A percentile compares a stretch with the other conserved stretches of the same genome.
These are phyloP conservation scores for Ciconia nigra DNA, from an alignment of 2,797 vertebrate species.

Conservation along the genomic window DNA sequence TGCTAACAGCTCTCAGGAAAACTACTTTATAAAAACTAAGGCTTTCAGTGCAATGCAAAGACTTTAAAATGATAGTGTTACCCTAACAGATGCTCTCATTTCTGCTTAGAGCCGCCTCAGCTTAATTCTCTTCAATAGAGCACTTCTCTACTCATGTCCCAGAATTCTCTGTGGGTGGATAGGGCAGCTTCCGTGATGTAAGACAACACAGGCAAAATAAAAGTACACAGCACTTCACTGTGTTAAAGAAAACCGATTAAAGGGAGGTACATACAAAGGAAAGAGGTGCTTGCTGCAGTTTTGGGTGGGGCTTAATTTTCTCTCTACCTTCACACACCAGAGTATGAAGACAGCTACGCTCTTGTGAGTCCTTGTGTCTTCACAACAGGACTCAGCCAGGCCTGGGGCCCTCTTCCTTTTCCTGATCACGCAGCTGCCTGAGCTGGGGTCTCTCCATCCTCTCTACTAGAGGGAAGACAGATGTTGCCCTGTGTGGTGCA, in stretches of 20 bases:
- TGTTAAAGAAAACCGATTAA: neutral
- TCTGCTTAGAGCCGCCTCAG: neutral
- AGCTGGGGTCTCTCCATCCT: neutral
- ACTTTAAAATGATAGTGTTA: neutral
- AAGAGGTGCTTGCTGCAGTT: neutral
- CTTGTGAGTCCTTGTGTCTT: neutral
- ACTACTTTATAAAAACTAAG: neutral
- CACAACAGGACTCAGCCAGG: neutral
- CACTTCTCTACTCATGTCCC: neutral
- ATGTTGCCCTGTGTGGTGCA: accelerated
- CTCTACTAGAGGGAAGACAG: accelerated
- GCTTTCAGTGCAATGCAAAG: neutral
- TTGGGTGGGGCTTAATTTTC: neutral
- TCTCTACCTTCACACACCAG: neutral
- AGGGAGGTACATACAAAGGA: accelerated
- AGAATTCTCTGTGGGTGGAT: neutral
- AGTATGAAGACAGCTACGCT: neutral
- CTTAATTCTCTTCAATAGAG: neutral
- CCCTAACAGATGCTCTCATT: neutral
- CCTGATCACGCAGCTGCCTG: neutral
- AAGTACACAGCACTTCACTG: neutral
- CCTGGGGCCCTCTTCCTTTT: neutral
- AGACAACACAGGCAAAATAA: neutral
- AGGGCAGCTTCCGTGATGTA: neutral
- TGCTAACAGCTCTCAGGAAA: neutral